Base-by-base conservation (phyloP, 2,888 invertebrate species). In the Geotrupes spiniger region DNA sequence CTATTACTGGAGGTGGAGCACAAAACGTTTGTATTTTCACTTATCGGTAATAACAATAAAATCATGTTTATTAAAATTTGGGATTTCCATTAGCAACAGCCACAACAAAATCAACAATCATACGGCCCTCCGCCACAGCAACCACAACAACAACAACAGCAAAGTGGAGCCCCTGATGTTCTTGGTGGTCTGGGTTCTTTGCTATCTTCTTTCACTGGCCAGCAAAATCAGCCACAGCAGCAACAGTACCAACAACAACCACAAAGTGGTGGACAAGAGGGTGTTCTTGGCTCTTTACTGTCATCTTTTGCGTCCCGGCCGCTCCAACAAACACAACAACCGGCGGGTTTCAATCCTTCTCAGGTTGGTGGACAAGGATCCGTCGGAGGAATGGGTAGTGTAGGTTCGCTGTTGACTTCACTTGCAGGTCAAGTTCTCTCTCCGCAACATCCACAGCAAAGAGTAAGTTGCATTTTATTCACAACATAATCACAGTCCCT, bases 341-440 rank as follows among this genome's bases (percentile, higher is more conserved):
- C 46, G n/a, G 25, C 31, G 2, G 27, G 25, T 21, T 53, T 58
- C 14, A 41, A 48, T 29, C 49, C 53, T 16, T 49, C 50, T 12
- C 49, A 57, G 16, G 42, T 59, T 6, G 58, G 58, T 5, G 59
- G 61, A 11, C 55, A 66, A 33, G 65, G 64, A 27, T 67, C 68
- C 11, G 51, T 69, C 15, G 71, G 71, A 26, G 69, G 69, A 11
- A 54, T 72, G 9, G 72, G 72, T 14, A 69, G 69, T 50, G 62
- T 72, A 49, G 68, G 70, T 14, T 67, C 68, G 9, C 53, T 72
- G 38, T 58, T 72, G 36, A 55, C 61, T 29, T 62, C 60, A 47
- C 61, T 70, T 31, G 71, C 71, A 14, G 65, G 68, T 10, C 58
- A 64, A 33, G 53, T 70, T 8, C 52, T 71, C 10, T 41, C 46